phyloP scores from a whole-genome alignment of 1,140 invertebrate genomes.

The Drosophila pruinosa region DNA sequence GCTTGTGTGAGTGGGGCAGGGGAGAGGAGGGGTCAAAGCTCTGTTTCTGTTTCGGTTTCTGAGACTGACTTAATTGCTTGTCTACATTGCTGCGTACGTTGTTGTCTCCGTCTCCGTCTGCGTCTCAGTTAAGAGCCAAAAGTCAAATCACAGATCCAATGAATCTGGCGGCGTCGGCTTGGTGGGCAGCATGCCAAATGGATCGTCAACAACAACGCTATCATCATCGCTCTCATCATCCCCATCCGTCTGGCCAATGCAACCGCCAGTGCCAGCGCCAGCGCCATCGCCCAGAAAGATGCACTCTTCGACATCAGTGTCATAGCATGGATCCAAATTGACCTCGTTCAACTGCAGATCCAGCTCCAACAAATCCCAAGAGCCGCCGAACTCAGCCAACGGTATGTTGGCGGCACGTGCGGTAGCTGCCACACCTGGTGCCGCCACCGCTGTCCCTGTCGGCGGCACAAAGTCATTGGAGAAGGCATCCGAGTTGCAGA shows the following conservation, averaged over 20 bases:
- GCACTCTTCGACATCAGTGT: conserved; percentile 85
- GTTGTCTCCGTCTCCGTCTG: not conserved
- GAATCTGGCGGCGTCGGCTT: conserved; percentile 82
- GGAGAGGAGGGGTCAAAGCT: not conserved
- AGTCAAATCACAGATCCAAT: conserved; percentile 83
- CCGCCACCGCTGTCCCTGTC: not conserved
- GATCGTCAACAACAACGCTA: conserved; percentile 76
- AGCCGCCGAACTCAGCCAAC: conserved; percentile 76
- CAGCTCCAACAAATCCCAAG: conserved; percentile 79
- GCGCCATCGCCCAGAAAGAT: conserved; percentile 84
- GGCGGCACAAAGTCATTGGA: conserved; percentile 80
- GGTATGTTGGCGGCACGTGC: conserved; percentile 46
- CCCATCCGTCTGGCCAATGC: not conserved
- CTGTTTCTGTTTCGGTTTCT: not conserved
- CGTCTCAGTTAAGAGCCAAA: conserved; percentile 64
- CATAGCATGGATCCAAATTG: conserved; percentile 80
- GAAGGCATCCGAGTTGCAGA: conserved; percentile 75
- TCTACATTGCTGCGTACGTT: not conserved
- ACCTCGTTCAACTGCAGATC: conserved; percentile 82
- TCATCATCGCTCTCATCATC: conserved; percentile 62
- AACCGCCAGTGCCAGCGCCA: conserved; percentile 6
- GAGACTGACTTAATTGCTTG: not conserved
- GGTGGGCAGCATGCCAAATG: conserved; percentile 77
- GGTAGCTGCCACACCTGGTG: not conserved
- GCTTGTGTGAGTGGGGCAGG: conserved; percentile 27